Percentiles rank a stretch among this genome's conserved stretches.
These are phyloP conservation scores for Tholera decimalis DNA, from an alignment of 2,888 invertebrate species.

Conservation along the genomic window DNA sequence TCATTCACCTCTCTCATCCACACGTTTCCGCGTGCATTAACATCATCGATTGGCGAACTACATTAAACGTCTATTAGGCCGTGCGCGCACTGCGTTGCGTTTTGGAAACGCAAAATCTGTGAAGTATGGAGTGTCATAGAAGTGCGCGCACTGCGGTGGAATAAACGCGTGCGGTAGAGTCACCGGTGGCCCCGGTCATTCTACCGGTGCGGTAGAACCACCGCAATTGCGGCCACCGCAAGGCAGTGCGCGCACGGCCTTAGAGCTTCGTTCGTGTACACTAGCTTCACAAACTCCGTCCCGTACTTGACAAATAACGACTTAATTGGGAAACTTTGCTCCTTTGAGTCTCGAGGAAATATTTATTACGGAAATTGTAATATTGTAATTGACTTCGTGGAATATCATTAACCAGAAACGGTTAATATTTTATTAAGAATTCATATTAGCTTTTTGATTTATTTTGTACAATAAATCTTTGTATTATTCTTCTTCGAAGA, in stretches of 20 bases:
- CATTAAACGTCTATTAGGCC: constrained; percentile 27
- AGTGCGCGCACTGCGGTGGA: too few relatives aligned
- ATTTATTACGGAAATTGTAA: constrained; percentile 24
- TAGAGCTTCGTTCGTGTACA: constrained; percentile 6
- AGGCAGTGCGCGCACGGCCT: too few relatives aligned
- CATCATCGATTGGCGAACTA: constrained; percentile 55
- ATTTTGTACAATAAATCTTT: neutral
- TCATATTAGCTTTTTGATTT: neutral
- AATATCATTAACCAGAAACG: constrained; percentile 2
- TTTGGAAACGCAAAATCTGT: too few relatives aligned
- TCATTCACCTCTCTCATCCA: constrained; percentile 51
- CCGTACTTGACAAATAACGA: constrained; percentile 19
- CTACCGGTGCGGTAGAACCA: too few relatives aligned
- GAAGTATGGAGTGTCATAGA: too few relatives aligned
- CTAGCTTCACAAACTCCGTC: constrained; percentile 8
- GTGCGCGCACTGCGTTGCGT: too few relatives aligned
- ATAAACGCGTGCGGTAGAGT: too few relatives aligned
- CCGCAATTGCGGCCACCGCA: too few relatives aligned
- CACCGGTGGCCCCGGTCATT: too few relatives aligned
- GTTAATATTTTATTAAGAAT: neutral
- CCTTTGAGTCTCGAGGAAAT: constrained; percentile 17
- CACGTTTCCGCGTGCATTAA: constrained; percentile 59
- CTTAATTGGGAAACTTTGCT: constrained; percentile 52
- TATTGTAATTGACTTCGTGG: constrained; percentile 32
- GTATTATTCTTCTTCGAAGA: neutral